phyloP scores from a whole-genome alignment of 2,797 vertebrate species.

The Lepilemur septentrionalis region DNA sequence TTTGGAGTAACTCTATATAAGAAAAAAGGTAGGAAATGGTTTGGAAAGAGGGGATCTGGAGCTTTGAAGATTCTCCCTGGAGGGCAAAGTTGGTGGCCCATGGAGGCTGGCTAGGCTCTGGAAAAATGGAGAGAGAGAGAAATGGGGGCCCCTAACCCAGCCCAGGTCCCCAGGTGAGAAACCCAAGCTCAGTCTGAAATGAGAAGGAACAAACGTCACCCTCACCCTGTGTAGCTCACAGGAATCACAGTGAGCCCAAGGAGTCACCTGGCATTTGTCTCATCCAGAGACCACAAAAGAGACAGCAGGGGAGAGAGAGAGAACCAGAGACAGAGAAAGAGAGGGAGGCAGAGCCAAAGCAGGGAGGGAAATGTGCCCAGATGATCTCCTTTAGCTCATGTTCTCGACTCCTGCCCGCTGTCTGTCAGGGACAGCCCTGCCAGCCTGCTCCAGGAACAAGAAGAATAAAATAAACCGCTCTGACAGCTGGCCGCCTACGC shows the following conservation, averaged over 20 bases:
- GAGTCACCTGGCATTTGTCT: background rate
- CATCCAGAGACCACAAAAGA: background rate
- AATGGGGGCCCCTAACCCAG: background rate
- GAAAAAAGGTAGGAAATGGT: background rate
- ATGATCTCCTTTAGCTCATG: fast-evolving
- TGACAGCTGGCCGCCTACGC: fast-evolving
- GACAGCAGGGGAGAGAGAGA: background rate
- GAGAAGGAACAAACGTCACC: background rate
- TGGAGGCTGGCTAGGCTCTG: background rate
- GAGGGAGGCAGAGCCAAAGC: background rate
- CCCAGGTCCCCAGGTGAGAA: background rate
- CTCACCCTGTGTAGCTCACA: fast-evolving
- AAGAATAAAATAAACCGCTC: background rate
- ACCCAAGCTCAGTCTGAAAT: background rate
- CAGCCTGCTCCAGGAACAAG: background rate
- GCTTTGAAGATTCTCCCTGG: background rate
- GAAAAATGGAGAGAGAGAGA: background rate
- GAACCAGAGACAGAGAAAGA: background rate
- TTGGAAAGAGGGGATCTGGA: background rate
- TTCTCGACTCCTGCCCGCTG: background rate
- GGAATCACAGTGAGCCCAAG: background rate
- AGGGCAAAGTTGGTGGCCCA: background rate
- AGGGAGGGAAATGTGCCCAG: background rate
- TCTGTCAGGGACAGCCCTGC: background rate
- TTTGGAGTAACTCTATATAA: background rate